phyloP scores from a whole-genome alignment of 1,140 invertebrate genomes.

The Lepidurus arcticus region DNA sequence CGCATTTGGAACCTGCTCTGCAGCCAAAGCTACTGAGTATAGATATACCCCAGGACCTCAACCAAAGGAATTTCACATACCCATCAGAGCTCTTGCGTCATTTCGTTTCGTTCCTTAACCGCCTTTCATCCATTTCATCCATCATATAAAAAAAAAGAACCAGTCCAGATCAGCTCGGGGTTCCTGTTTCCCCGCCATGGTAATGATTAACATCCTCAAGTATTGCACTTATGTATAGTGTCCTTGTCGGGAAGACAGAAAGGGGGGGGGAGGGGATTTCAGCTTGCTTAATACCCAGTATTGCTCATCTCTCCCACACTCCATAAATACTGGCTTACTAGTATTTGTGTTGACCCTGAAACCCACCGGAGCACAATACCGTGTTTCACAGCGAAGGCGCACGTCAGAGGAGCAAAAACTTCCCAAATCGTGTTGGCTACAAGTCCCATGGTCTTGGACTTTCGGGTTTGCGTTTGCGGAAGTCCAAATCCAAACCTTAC shows the following conservation, averaged over 20 bases:
- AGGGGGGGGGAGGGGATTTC: not conserved
- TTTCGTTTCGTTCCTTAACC: not conserved
- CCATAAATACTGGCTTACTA: not conserved
- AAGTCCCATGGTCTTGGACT: not conserved
- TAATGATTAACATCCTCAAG: not conserved
- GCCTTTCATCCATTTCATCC: not conserved
- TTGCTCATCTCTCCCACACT: slow-evolving; percentile 16
- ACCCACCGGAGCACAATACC: not conserved
- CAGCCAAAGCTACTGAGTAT: not conserved
- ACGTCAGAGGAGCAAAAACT: not conserved
- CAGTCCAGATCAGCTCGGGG: not conserved
- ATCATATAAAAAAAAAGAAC: not conserved
- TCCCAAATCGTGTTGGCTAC: not conserved
- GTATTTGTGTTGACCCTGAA: not conserved
- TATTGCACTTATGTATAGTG: not conserved
- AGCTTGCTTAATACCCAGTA: not conserved
- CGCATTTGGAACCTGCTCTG: not conserved
- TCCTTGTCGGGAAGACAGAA: not conserved
- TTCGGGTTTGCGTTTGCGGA: not conserved
- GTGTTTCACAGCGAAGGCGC: not conserved
- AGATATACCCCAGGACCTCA: not conserved
- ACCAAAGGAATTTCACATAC: not conserved
- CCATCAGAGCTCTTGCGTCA: not conserved
- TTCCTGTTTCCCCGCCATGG: not conserved
- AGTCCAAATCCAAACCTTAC: not conserved